Evolutionary conservation across 2,888 invertebrate genomes (phyloP), one percentile per base, ranked within the genome.

Genomic region (Pachycephus smyrnensis): DNA sequence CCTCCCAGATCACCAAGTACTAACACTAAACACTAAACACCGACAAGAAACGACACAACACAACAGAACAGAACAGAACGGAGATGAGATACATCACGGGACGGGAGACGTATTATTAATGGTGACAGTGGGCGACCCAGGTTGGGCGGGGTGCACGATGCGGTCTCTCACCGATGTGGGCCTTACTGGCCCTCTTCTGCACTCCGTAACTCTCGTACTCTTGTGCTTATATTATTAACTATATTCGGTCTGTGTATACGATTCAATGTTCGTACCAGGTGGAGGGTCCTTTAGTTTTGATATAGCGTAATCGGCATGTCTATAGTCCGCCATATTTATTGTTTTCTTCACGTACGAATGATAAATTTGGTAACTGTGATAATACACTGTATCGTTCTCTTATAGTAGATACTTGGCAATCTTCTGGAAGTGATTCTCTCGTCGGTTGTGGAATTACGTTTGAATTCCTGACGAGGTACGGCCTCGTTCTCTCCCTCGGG

Each of bases 101-200:
- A 90, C 90, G 89, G 89, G 90, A 90, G 91, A 91, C 91, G 90
- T 91, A 91, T 91, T 91, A 91, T 91, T 91, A 91, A 91, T 91
- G 91, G 91, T 91, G 91, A 91, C 91, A 91, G 91, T 91, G 91
- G 91, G 91, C 91, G 91, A 91, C 91, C 87, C 89, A 86, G 86
- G 89, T 88, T 91, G 91, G 90, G 91, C 91, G 91, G 91, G 90
- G 89, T 90, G 88, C 86, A 83, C 87, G 83, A 85, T 83, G 83
- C 81, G 85, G 86, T 82, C 82, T 40, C 15, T 83, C 85, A 83
- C 84, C 85, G 85, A 86, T 85, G 83, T 84, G 85, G 84, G 85
- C 84, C 85, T 77, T 79, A 55, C 77, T 37, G 69, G 35, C 68
- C 36, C 77, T 40, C 73, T 68, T 69, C 80, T 77, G 73, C 68